Conservation (phyloP, 2,113 vertebrate species). For the Zosterops pallidus region DNA sequence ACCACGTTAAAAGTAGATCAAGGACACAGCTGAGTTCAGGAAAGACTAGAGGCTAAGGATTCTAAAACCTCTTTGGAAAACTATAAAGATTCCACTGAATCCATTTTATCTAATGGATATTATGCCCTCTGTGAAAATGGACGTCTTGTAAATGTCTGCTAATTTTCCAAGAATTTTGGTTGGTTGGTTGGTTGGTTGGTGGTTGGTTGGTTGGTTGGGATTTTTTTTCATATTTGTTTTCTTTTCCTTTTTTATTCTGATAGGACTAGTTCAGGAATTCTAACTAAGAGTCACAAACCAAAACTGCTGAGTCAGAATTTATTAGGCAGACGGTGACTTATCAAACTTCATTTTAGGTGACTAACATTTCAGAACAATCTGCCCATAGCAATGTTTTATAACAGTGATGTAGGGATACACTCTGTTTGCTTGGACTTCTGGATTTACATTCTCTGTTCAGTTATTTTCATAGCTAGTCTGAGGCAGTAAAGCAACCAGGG, state of each 20-base stretch:
- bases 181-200: too few relatives aligned
- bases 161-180: not conserved
- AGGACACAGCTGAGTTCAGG: constrained; percentile 20
- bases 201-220: not conserved
- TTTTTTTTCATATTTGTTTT: not conserved
- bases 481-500: not conserved
- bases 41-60: not conserved
- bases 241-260: not conserved
- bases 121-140: not conserved
- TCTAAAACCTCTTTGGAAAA: not conserved
- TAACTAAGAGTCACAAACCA: not conserved
- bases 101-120: not conserved
- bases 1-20: constrained; percentile 35
- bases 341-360: not conserved
- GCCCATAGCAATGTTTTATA: not conserved
- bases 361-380: not conserved
- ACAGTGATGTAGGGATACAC: not conserved
- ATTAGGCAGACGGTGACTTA: not conserved
- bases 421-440: not conserved
- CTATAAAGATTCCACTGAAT: not conserved
- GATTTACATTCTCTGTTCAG: not conserved
- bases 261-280: not conserved
- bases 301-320: not conserved
- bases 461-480: not conserved
- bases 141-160: not conserved